These are phyloP conservation scores for Orthosia gracilis DNA, from an alignment of 2,888 invertebrate species.

Conservation along the genomic window DNA sequence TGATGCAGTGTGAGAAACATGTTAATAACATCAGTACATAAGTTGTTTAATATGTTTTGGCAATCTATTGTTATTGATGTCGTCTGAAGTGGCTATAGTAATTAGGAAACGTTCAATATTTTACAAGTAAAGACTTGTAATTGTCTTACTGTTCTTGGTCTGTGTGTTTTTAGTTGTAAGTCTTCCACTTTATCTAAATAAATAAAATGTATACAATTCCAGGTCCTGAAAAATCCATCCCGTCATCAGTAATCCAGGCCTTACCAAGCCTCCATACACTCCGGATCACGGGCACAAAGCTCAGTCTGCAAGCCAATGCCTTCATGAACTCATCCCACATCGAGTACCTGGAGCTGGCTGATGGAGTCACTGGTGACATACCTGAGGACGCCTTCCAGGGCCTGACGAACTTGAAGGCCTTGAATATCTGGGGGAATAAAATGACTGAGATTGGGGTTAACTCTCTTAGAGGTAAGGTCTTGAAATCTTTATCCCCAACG, in stretches of 20 bases:
- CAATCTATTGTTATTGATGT: no score
- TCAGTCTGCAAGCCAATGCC: conserved; percentile 16
- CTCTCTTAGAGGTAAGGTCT: conserved; percentile 55
- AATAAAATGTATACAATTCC: background rate
- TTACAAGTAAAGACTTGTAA: no score
- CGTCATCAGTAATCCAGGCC: conserved; percentile 32
- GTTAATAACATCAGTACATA: no score
- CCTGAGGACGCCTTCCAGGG: conserved; percentile 62
- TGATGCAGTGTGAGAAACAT: no score
- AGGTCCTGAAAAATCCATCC: conserved; percentile 44
- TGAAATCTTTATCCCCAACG: no score
- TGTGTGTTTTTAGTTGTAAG: no score
- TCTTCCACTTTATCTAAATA: no score
- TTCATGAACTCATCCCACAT: conserved; percentile 29
- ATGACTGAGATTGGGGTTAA: conserved; percentile 51
- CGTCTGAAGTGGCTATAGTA: no score
- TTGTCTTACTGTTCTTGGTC: no score
- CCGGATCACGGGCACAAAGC: conserved; percentile 47
- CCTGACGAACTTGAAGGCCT: conserved; percentile 36
- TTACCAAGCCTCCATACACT: conserved; percentile 55
- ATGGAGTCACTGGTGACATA: conserved; percentile 32
- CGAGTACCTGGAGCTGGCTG: conserved; percentile 49
- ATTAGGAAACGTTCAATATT: no score
- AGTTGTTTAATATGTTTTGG: no score
- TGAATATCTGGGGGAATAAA: conserved; percentile 66